Evolutionary conservation across 2,888 invertebrate genomes (phyloP), one percentile per base, ranked within the genome.

Genomic region (Nemurella pictetii): DNA sequence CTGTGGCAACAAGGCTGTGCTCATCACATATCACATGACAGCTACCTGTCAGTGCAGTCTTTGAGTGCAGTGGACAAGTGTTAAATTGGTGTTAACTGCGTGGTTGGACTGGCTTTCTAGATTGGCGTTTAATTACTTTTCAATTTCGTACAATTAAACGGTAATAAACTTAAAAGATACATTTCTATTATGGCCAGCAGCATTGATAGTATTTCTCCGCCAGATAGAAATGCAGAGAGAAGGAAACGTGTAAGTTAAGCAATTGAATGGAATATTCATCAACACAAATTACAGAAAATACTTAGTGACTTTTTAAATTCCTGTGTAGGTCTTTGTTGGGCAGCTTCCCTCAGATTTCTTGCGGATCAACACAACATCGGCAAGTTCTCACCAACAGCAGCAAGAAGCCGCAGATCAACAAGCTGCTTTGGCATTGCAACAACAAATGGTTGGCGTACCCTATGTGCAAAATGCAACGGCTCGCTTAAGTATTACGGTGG

Each of bases 401-500:
- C 94, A 94, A 88, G 93, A 95, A 87, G 94, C 95, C 82, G 93
- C 94, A 0, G 96, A 96, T 90, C 94, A 95, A 87, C 95, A 96
- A 89, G 94, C 96, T 15, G 95, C 95, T 0, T 89, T 95, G 77
- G 95, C 95, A 55, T 89, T 95, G 32, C 95, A 95, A 87, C 94
- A 95, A 86, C 95, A 95, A 87, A 89, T 93, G 84, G 91, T 92
- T 87, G 91, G 92, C 20, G 90, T 88, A 83, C 88, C 89, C 0
- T 90, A 91, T 89, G 89, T 91, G 87, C 90, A 92, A 86, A 91
- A 92, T 89, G 90, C 92, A 86, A 88, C 90, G 89, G 97, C 97
- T 2, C 92, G 96, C 85, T 92, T 98, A 73, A 96, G 95, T 89
- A 95, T 98, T 88, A 97, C 97, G 20, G 94, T 98, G 86, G 95